Evolutionary conservation across 2,888 invertebrate genomes (phyloP).

Genomic region (Neoaliturus tenellus): DNA sequence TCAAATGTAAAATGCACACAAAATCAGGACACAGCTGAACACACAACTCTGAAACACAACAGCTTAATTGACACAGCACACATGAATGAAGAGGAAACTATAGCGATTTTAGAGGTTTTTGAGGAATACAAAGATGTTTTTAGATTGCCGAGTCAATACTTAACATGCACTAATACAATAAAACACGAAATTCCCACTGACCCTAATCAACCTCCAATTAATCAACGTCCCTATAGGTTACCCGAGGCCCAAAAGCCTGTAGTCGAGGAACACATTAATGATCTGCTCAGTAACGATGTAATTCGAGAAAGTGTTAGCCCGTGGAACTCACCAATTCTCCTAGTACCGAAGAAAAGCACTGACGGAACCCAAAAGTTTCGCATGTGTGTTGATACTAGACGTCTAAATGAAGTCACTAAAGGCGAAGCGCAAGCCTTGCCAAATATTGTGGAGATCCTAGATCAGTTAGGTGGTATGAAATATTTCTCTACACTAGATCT

Average conservation of each 20-base stretch:
- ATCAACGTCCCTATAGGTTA: conserved; percentile 58
- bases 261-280: conserved; percentile 61
- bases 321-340: conserved; percentile 69
- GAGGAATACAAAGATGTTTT: conserved; percentile 4
- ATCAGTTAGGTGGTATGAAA: conserved; percentile 64
- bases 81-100: neutral
- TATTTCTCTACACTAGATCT: conserved; percentile 67
- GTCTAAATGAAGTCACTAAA: conserved; percentile 64
- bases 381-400: conserved; percentile 66
- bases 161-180: conserved; percentile 17
- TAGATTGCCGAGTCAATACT: neutral
- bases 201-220: conserved; percentile 41
- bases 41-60: neutral
- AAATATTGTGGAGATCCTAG: conserved; percentile 66
- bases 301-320: conserved; percentile 66
- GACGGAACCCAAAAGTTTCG: conserved; percentile 61
- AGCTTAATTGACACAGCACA: neutral
- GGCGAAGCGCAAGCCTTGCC: conserved; percentile 64
- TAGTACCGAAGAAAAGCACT: conserved; percentile 69
- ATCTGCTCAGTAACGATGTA: conserved; percentile 65
- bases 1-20: neutral
- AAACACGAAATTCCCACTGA: conserved; percentile 24
- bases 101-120: neutral
- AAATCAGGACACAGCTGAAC: neutral
- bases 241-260: conserved; percentile 54